Conservation (phyloP, 2,888 invertebrate genomes). For the Cheilosia variabilis region DNA sequence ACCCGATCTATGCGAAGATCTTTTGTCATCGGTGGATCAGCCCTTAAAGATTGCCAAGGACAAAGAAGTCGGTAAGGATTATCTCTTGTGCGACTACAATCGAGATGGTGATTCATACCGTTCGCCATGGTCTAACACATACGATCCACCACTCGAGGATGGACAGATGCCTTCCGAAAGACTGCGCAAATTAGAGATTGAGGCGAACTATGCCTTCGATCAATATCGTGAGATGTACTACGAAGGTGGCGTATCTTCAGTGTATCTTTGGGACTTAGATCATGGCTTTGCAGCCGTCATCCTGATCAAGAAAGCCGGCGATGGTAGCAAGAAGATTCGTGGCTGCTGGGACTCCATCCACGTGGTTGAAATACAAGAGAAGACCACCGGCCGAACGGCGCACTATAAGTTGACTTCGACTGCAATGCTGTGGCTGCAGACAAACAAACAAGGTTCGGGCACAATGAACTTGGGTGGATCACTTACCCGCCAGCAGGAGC, state of each 20-base stretch:
- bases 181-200: conserved; percentile 96
- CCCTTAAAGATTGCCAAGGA: conserved; percentile 99
- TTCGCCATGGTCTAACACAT: conserved; percentile 99
- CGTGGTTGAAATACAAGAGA: conserved; percentile 99
- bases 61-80: conserved; percentile 97
- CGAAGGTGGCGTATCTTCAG: conserved; percentile 99
- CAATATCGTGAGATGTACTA: conserved; percentile 99
- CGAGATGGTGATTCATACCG: conserved; percentile 99
- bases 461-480: conserved; percentile 99
- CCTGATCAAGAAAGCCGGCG: conserved; percentile 99
- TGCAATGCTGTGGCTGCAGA: conserved; percentile 99
- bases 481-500: conserved; percentile 97
- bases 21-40: conserved; percentile 98
- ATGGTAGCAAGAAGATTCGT: conserved; percentile 98
- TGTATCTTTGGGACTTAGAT: conserved; percentile 99
- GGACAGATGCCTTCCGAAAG: conserved; percentile 99
- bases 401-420: conserved; percentile 99
- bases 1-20: conserved; percentile 97
- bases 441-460: conserved; percentile 97
- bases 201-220: conserved; percentile 99
- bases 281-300: conserved; percentile 99
- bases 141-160: conserved; percentile 98
- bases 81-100: conserved; percentile 99
- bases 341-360: conserved; percentile 99
- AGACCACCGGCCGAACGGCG: conserved; percentile 95